Conservation (phyloP, 2,888 invertebrate species). For the Conops quadrifasciatus region DNA sequence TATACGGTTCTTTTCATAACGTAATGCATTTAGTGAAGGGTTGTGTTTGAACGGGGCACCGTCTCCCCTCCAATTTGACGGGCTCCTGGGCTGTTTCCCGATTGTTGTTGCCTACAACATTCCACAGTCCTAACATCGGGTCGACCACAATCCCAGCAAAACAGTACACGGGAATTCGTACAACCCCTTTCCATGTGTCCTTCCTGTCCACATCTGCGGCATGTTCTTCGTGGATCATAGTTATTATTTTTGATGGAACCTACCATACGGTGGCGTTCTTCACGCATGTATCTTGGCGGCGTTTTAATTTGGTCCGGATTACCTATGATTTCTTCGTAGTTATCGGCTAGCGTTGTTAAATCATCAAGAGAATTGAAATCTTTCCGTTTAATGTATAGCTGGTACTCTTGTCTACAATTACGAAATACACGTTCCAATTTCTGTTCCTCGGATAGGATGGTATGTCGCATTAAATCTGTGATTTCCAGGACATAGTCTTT, state of each 20-base stretch:
- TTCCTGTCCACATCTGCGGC: not conserved
- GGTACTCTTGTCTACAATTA: not conserved
- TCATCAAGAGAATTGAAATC: not conserved
- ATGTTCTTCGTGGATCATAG: not conserved
- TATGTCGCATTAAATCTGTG: constrained; percentile 7
- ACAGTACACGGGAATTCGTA: not conserved
- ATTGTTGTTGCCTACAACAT: not conserved
- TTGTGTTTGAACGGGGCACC: not conserved
- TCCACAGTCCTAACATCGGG: not conserved
- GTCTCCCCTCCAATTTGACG: not conserved
- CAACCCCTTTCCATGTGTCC: constrained; percentile 1
- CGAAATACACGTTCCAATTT: not conserved
- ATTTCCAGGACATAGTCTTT: not conserved
- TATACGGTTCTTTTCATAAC: not conserved
- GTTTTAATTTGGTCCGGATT: not conserved
- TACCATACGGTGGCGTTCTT: not conserved
- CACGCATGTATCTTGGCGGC: not conserved
- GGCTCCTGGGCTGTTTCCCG: not conserved
- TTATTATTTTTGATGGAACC: not conserved
- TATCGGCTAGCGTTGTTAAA: not conserved
- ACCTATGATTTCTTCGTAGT: too few species aligned
- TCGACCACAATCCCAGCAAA: not conserved
- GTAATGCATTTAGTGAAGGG: not conserved
- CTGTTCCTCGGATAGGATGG: not conserved
- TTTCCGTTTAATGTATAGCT: not conserved